A percentile compares a stretch with the other conserved stretches of the same genome.
Evolutionary conservation across 2,797 vertebrate species (phyloP).

Genomic region (Tapera naevia): DNA sequence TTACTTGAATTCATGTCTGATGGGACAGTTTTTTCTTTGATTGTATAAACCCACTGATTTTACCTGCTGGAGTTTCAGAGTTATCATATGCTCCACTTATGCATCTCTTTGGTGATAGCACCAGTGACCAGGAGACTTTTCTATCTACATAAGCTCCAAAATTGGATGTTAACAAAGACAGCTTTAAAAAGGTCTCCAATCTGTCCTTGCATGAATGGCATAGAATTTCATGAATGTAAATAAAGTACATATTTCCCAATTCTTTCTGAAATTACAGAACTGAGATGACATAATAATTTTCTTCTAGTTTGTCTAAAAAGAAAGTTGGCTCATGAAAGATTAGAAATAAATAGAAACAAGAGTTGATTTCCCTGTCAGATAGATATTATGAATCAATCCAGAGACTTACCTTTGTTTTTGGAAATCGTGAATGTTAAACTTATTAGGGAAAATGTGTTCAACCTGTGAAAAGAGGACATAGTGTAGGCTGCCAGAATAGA

Average conservation of each 20-base stretch:
- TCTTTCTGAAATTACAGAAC: background rate
- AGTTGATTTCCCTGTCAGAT: background rate
- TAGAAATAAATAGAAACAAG: constrained; percentile 4
- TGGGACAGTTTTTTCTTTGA: background rate
- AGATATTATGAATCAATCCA: background rate
- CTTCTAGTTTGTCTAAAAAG: background rate
- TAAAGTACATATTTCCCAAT: background rate
- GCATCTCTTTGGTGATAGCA: background rate
- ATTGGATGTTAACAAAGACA: background rate
- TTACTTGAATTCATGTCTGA: background rate
- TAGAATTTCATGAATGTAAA: background rate
- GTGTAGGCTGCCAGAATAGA: background rate
- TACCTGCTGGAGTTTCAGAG: background rate
- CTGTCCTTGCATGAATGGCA: background rate
- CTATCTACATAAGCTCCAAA: background rate
- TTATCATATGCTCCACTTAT: background rate
- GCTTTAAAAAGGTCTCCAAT: background rate
- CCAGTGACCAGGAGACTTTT: background rate
- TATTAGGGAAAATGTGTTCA: background rate
- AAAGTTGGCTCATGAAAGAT: background rate
- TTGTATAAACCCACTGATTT: background rate
- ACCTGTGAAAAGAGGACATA: background rate
- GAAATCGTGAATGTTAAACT: constrained; percentile 2
- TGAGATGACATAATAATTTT: background rate
- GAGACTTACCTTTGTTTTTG: background rate